These are phyloP conservation scores for Iselma pallidipennis DNA, from an alignment of 2,888 invertebrate species.

Conservation along the genomic window DNA sequence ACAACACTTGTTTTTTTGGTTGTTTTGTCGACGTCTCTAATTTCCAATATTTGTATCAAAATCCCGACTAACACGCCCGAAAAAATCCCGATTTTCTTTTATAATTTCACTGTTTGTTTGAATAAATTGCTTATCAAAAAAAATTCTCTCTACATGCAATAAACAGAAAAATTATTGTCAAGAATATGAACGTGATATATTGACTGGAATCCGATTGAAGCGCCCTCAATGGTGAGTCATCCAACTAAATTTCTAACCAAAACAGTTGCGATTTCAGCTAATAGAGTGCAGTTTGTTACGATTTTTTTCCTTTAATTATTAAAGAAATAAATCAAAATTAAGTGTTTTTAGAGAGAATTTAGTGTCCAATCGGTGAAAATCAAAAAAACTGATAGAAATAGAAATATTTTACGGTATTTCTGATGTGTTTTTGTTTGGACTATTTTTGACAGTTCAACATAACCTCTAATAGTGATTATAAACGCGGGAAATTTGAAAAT, in stretches of 20 bases:
- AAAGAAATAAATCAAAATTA: neutral
- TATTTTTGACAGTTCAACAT: neutral
- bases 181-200: slow-evolving; percentile 49
- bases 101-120: too few relatives aligned
- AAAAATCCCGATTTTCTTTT: too few relatives aligned
- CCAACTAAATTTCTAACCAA: slow-evolving; percentile 13
- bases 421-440: neutral
- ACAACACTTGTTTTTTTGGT: too few relatives aligned
- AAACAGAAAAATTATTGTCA: slow-evolving; percentile 53
- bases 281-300: neutral
- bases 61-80: too few relatives aligned
- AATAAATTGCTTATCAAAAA: too few relatives aligned
- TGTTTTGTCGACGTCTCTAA: too few relatives aligned
- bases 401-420: neutral
- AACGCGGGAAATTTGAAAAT: neutral
- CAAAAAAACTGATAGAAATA: too few relatives aligned
- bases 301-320: neutral
- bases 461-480: neutral
- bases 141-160: too few relatives aligned
- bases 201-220: slow-evolving; percentile 48
- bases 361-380: too few relatives aligned
- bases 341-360: too few relatives aligned
- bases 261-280: slow-evolving; percentile 5
- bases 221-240: slow-evolving; percentile 28
- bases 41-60: too few relatives aligned